Base-by-base conservation (phyloP, 2,797 vertebrate species). In the Luscinia megarhynchos region DNA sequence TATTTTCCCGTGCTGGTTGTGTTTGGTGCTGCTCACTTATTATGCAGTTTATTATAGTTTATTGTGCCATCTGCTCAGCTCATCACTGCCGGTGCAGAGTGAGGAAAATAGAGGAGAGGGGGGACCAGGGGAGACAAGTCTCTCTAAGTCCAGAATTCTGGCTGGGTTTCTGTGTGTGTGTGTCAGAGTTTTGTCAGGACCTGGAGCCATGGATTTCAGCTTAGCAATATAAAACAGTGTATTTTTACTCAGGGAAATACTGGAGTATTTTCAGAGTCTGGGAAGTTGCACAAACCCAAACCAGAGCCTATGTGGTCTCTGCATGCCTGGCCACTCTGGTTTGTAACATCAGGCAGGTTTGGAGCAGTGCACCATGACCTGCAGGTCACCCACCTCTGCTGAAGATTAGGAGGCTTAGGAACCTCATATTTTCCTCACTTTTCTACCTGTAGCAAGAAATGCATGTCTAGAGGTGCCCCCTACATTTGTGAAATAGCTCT, bases 11-110 rank as follows among this genome's bases (percentile, higher is more conserved):
- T 62, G 83, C 96, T 91, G 46, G 40, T 19, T 15, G 84, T 74
- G 66, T 78, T 94, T 53, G 84, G 68, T 93, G 90, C 69, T 89
- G 74, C 87, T 95, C 89, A 93, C 76, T 92, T 88, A 62, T 80
- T 69, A 77, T 51, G 87, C 94, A 90, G 81, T 94, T 87, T 91
- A 75, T 91, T 57, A 40, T 93, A 87, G 83, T 80, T 95, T 92
- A 86, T 89, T 68, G 16, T 64, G 80, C 96, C 96, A 93, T 95
- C 97, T 96, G 97, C 96, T 97, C 90, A 26, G 77, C 93, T 94
- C 91, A 34, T 69, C 64, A 4, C 72, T 14, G 14, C 9, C 18
- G 29, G 15, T 12, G 27, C 67, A 36, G 91, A 66, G 64, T 43
- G 92, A 77, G 82, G 90, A 89, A 87, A 93, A 95, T 80, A 75